Conservation (phyloP, 2,797 vertebrate species). For the Anniella stebbinsi region DNA sequence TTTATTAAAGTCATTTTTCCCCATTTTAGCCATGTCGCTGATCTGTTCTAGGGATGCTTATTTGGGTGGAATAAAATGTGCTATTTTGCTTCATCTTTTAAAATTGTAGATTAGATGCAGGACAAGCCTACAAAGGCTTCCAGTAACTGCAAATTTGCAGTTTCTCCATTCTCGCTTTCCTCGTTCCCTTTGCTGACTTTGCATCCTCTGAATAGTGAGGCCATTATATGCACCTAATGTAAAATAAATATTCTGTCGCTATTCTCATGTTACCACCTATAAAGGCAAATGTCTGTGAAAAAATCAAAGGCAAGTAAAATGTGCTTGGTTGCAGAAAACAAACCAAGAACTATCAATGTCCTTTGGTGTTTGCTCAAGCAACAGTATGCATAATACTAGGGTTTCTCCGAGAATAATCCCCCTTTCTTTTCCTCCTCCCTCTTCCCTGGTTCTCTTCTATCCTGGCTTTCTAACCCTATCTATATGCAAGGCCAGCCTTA, state of each 20-base stretch:
- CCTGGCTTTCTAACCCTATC: neutral
- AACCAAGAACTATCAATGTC: constrained; percentile 71
- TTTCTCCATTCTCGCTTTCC: constrained; percentile 67
- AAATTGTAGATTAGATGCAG: constrained; percentile 59
- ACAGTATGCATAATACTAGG: constrained; percentile 11
- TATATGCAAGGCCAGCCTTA: neutral
- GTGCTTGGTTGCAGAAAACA: constrained; percentile 62
- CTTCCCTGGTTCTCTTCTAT: neutral
- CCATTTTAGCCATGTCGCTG: constrained; percentile 38
- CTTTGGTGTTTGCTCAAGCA: constrained; percentile 60
- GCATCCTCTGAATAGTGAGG: constrained; percentile 42
- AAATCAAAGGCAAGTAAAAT: constrained; percentile 74
- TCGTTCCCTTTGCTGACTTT: constrained; percentile 55
- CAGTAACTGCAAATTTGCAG: constrained; percentile 39
- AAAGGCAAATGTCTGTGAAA: constrained; percentile 73
- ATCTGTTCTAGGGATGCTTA: constrained; percentile 38
- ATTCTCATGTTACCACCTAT: constrained; percentile 74
- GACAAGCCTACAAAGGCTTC: constrained; percentile 65
- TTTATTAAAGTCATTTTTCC: constrained; percentile 31
- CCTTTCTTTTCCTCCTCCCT: neutral
- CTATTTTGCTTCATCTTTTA: constrained; percentile 55
- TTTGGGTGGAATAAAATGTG: constrained; percentile 62
- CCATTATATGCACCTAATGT: constrained; percentile 69
- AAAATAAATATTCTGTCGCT: constrained; percentile 70
- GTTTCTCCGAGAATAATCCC: constrained; percentile 26